Evolutionary conservation across 2,797 vertebrate genomes (phyloP), one percentile per base, ranked within the genome.

Genomic region (Lagodon rhomboides): DNA sequence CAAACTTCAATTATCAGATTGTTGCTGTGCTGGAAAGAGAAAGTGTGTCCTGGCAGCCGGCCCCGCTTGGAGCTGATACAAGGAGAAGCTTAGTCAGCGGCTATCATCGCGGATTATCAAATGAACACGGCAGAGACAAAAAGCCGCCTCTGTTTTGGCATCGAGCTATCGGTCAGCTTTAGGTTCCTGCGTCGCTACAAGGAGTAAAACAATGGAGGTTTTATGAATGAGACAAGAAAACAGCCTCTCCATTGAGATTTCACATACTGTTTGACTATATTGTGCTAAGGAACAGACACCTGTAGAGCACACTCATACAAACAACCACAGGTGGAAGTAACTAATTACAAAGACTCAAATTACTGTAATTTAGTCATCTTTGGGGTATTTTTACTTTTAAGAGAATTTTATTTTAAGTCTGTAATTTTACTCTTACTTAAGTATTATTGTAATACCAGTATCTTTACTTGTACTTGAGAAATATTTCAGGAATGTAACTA

Each of bases 101-200:
- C 79, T 84, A 84, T 91, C 84, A 90, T 73, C 69, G 5, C 81
- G 88, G 85, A 91, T 95, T 93, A 94, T 89, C 83, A 84, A 89
- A 91, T 84, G 79, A 91, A 92, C 89, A 88, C 44, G 13, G 68
- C 63, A 41, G 58, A 76, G 80, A 89, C 80, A 92, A 92, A 92
- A 89, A 82, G 88, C 85, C 85, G 82, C 80, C 79, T 87, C 88
- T 91, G 79, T 87, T 82, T 82, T 76, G 85, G 77, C 80, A 85
- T 83, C 5, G 30, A 65, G 79, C 55, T 71, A 51, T 86, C 86
- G 67, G 72, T 23, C 73, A 83, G 87, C 63, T 86, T 82, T 66
- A 23, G 54, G 68, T 89, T 85, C 78, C 70, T 64, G 68, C 20
- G 20, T 60, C 55, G 12, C 27, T 68, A 34, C 50, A 77, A 75